Evolutionary conservation across 2,888 invertebrate species (phyloP), one percentile per base, ranked within the genome.

Genomic region (Diaphora mendica): DNA sequence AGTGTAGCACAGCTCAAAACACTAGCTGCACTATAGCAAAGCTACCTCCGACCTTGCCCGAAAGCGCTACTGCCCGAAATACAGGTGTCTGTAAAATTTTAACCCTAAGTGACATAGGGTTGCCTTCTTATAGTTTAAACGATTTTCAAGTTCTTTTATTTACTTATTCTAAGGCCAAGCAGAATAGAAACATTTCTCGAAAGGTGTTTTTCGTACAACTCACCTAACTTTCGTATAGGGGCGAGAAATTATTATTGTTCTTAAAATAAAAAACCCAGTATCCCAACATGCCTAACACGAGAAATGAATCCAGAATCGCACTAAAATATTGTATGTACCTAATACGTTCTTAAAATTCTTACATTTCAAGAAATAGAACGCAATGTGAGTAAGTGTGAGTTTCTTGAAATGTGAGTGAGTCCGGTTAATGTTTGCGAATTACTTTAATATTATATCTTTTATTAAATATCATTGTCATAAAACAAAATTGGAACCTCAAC

Each of bases 11-110:
- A 68, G 68, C 71, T 71, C 73, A 80, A 68, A 73, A 74, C 70
- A 73, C 71, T 48, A 75, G 71, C 44, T 65, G 65, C 68, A 68
- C 62, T 74, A 73, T 66, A 70, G 42, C 15, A 55, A 55, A 73
- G 73, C 35, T 73, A 44, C 64, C 80, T 81, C 77, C 89, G 92
- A 91, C 93, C 93, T 94, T 93, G 92, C 89, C 89, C 92, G 89
- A 87, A 78, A 85, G 89, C 87, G 80, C 92, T 82, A 92, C 87
- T 93, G 91, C 91, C 92, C 93, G 92, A 92, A 92, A 91, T 92
- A 87, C 90, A 82, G 82, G 77, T 65, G 83, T 79, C 84, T 90
- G 86, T 92, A 90, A 92, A 92, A 92, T 88, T 85, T 87, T 83
- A 87, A 91, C 89, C 89, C 89, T 81, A 71, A 13, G 51, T 11